Conservation (phyloP, 2,888 invertebrate species). For the Andricus quercusramuli region DNA sequence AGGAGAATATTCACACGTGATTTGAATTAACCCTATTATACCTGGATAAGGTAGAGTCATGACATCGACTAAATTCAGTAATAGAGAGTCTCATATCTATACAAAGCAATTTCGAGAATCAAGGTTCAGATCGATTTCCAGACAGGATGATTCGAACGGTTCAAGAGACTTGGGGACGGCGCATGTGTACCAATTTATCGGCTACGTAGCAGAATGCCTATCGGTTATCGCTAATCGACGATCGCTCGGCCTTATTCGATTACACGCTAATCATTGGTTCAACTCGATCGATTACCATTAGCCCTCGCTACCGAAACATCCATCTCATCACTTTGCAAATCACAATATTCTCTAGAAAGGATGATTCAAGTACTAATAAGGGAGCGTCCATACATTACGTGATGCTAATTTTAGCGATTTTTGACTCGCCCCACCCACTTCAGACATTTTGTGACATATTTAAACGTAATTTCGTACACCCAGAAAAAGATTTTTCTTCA, state of each 20-base stretch:
- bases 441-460: too few relatives aligned
- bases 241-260: slow-evolving; percentile 73
- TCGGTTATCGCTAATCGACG: slow-evolving; percentile 73
- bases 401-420: too few relatives aligned
- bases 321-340: slow-evolving; percentile 21
- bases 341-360: neutral
- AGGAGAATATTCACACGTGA: neutral
- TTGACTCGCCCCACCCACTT: too few relatives aligned
- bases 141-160: slow-evolving; percentile 24
- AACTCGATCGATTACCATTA: slow-evolving; percentile 69
- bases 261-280: slow-evolving; percentile 72
- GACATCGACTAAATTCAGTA: neutral
- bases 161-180: slow-evolving; percentile 50
- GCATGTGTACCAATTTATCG: slow-evolving; percentile 67
- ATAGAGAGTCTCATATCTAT: slow-evolving; percentile 21
- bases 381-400: too few relatives aligned
- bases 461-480: too few relatives aligned
- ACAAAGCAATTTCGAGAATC: slow-evolving; percentile 30
- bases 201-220: slow-evolving; percentile 64
- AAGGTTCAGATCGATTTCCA: slow-evolving; percentile 28
- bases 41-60: neutral
- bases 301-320: slow-evolving; percentile 48
- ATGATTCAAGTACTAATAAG: neutral
- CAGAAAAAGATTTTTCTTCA: too few relatives aligned
- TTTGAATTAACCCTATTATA: neutral